Conservation (phyloP, 1,140 invertebrate species). For the Dendroctonus valens region DNA sequence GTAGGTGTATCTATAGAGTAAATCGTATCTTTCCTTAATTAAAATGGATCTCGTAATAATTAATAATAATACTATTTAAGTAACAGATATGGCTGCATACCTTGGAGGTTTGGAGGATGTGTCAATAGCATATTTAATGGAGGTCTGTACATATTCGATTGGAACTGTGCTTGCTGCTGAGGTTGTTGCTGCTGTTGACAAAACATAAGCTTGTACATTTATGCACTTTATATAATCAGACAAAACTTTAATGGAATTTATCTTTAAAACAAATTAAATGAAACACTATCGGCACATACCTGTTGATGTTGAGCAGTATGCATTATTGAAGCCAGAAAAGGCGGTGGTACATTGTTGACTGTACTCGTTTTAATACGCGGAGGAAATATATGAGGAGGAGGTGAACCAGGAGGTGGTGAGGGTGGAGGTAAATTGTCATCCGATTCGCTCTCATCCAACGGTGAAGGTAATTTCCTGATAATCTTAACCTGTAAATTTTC, state of each 20-base stretch:
- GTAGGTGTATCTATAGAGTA: too few relatives aligned
- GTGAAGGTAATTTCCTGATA: conserved; percentile 31
- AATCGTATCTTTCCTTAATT: too few relatives aligned
- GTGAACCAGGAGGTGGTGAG: conserved; percentile 58
- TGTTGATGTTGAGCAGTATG: conserved; percentile 16
- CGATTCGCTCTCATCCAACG: conserved; percentile 48
- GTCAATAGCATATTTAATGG: conserved; percentile 22
- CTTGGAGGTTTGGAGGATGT: conserved; percentile 15
- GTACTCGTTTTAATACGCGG: conserved; percentile 43
- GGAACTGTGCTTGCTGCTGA: conserved; percentile 10
- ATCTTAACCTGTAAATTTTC: conserved; percentile 35
- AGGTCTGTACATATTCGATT: conserved; percentile 13
- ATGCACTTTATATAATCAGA: conserved; percentile 2
- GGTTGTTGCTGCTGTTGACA: conserved; percentile 5
- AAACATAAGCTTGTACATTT: conserved; percentile 1
- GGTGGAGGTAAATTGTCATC: conserved; percentile 58
- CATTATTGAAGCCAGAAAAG: conserved; percentile 26
- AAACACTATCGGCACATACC: not conserved
- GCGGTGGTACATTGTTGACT: conserved; percentile 41
- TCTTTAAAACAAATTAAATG: not conserved
- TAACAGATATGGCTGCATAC: not conserved
- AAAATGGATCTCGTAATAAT: too few relatives aligned
- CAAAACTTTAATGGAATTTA: not conserved
- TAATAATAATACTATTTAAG: not conserved
- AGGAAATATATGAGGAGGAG: conserved; percentile 58